phyloP scores from a whole-genome alignment of 2,113 vertebrate species.

The Struthidea cinerea region DNA sequence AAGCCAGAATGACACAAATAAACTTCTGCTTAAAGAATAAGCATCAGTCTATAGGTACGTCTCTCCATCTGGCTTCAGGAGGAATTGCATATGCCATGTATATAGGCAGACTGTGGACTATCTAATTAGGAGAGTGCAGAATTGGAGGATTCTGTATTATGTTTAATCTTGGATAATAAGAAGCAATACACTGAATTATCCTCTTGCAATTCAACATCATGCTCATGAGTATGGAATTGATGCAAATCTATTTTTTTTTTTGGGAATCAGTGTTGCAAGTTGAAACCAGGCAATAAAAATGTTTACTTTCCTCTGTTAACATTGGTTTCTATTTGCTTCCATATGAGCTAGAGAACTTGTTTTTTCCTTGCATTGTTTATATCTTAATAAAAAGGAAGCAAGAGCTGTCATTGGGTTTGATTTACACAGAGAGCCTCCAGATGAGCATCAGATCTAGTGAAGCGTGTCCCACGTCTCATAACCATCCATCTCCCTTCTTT shows the following conservation, averaged over 20 bases:
- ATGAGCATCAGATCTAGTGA: neutral
- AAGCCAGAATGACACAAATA: neutral
- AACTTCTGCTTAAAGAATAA: neutral
- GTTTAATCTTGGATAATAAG: neutral
- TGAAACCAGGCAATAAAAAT: neutral
- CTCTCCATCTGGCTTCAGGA: neutral
- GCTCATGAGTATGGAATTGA: neutral
- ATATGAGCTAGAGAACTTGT: neutral
- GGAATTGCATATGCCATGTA: neutral
- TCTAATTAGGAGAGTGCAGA: neutral
- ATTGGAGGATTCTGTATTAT: neutral
- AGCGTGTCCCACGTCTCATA: rapidly evolving
- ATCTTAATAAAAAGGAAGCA: neutral
- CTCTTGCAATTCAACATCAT: neutral
- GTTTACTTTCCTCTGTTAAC: neutral
- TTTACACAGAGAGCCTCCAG: neutral
- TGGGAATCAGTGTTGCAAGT: neutral
- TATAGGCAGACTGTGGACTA: neutral
- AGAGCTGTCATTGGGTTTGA: neutral
- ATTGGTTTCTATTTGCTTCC: neutral
- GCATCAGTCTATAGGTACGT: neutral
- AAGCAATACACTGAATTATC: neutral
- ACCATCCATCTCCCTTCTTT: neutral
- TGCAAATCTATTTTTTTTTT: neutral
- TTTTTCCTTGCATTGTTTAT: neutral